Conservation (phyloP, 2,113 vertebrate species). For the Cochlearius cochlearius region DNA sequence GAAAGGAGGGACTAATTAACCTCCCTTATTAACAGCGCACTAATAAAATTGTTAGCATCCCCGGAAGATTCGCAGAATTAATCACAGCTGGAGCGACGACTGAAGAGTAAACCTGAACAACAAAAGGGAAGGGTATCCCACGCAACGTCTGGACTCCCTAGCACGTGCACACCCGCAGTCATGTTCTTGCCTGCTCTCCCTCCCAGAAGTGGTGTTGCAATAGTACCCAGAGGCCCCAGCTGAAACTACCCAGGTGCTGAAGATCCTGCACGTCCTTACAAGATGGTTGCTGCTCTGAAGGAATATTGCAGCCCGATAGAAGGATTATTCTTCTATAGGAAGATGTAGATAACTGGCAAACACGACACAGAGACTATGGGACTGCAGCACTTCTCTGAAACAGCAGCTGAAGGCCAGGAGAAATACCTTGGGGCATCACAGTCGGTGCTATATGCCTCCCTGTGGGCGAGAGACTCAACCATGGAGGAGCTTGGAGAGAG, state of each 20-base stretch:
- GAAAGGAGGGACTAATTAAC: background rate
- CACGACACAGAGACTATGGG: background rate
- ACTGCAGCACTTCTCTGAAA: background rate
- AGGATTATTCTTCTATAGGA: background rate
- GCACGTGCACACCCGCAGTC: no score
- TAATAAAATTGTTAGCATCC: background rate
- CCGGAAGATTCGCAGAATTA: background rate
- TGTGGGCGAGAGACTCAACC: background rate
- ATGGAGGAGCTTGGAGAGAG: background rate
- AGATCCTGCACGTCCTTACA: background rate
- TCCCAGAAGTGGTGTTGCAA: background rate
- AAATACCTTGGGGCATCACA: background rate
- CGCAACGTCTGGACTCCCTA: background rate
- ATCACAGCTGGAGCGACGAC: background rate
- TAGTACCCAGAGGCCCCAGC: background rate
- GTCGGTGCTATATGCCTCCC: background rate
- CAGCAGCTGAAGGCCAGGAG: background rate
- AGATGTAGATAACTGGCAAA: background rate
- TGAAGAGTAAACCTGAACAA: background rate
- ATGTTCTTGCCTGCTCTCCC: background rate
- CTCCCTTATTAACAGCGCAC: background rate
- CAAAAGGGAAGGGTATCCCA: background rate
- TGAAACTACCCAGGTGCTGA: background rate
- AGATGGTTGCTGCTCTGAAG: background rate
- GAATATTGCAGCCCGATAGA: background rate